These are phyloP conservation scores for Tiliacea citrago DNA, from an alignment of 2,888 invertebrate species.

Conservation along the genomic window DNA sequence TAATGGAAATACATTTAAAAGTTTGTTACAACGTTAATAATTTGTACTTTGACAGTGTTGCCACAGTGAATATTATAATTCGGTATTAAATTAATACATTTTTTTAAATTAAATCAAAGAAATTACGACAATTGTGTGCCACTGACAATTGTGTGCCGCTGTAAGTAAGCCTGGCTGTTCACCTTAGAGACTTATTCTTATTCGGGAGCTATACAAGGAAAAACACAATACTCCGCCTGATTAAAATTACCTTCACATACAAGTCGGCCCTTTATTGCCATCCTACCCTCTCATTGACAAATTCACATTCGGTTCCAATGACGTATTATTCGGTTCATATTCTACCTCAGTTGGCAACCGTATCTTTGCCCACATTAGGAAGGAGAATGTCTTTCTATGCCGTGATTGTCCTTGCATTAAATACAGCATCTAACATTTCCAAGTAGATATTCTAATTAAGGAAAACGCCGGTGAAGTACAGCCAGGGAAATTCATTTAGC, in stretches of 20 bases:
- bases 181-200: background rate
- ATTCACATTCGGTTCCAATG: conserved; percentile 6
- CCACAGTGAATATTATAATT: too few species aligned
- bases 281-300: conserved; percentile 10
- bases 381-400: background rate
- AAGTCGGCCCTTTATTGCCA: conserved; percentile 5
- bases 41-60: too few species aligned
- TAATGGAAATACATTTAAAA: too few species aligned
- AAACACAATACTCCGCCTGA: conserved; percentile 23
- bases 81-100: too few species aligned
- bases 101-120: too few species aligned
- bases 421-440: background rate
- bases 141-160: too few species aligned
- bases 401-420: background rate
- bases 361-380: conserved; percentile 13
- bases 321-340: conserved; percentile 29
- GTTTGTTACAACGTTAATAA: too few species aligned
- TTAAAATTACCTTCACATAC: conserved; percentile 30
- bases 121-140: too few species aligned
- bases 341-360: conserved; percentile 6
- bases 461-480: background rate
- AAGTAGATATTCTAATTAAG: conserved; percentile 6
- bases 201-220: conserved; percentile 1
- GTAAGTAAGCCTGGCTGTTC: too few species aligned
- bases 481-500: too few species aligned